Conservation (phyloP, 2,888 invertebrate species). For the Caenorhabditis zanzibari region DNA sequence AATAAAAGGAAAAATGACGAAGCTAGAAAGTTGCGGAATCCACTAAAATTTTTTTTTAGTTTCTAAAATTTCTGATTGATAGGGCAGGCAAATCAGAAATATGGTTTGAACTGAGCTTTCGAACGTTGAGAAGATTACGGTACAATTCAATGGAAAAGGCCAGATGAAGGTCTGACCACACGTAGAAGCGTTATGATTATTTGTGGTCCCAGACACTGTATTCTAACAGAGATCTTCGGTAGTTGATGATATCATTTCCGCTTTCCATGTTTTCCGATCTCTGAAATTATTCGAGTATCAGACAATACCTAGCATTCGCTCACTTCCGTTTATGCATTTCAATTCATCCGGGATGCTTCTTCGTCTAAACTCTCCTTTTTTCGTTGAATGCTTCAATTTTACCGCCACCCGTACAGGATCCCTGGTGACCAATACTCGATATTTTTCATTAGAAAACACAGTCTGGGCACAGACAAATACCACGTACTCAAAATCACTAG, state of each 20-base stretch:
- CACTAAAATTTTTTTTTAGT: no score
- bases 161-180: no score
- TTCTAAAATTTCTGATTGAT: no score
- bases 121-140: no score
- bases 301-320: background rate
- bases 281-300: slow-evolving; percentile 1
- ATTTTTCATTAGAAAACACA: slow-evolving; percentile 14
- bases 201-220: background rate
- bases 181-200: no score
- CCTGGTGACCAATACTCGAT: background rate
- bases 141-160: no score
- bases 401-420: background rate
- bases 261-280: no score
- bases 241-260: background rate
- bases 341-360: slow-evolving; percentile 11
- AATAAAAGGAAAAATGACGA: no score
- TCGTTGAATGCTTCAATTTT: background rate
- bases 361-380: slow-evolving; percentile 2
- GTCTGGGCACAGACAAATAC: slow-evolving; percentile 4
- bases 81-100: no score
- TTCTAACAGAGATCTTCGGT: background rate
- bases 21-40: no score
- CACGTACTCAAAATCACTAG: background rate
- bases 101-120: no score
- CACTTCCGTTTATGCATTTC: background rate